Evolutionary conservation across 2,797 vertebrate species (phyloP), one percentile per base, ranked within the genome.

Genomic region (Tachyglossus aculeatus): DNA sequence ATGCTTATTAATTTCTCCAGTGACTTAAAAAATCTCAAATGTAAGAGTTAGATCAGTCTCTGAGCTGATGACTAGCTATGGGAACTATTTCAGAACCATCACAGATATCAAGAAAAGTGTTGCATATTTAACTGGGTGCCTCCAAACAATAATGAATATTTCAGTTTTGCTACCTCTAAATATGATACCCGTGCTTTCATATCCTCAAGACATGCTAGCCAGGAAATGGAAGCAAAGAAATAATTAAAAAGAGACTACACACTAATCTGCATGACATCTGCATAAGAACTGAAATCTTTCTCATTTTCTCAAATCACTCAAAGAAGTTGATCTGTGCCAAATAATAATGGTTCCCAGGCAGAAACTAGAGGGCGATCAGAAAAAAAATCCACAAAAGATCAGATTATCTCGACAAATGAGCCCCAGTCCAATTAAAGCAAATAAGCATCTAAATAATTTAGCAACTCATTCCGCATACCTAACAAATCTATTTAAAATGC

Each of bases 221-320:
- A 83, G 77, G 37, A n/a, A 43, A 0, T 2, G 47, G 50, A 64
- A 56, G 63, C 64, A 43, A 24, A 72, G 39, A 69, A 80, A 82
- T 78, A 82, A 82, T 80, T 60, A 67, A 52, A 67, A 48, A 59
- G n/a, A 29, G 82, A 47, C 57, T 41, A 70, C 60, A 54, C 69
- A 83, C 66, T 72, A 80, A 83, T 85, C 66, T 74, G 71, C 85
- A 71, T 73, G 29, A 39, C 43, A 77, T 83, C 64, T 81, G 71
- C 82, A 78, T 81, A 71, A 71, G 57, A 53, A 0, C 1, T 0
- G 25, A 50, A 67, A 15, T 66, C 50, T 69, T 54, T 58, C 65
- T 68, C 7, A 0, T 27, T 16, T 39, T 63, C 62, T 61, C 50
- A 56, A 57, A 76, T 59, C 59, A 33, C 43, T 18, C 31, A 53